phyloP scores from a whole-genome alignment of 2,888 invertebrate genomes.

The Hypomecis punctinalis region DNA sequence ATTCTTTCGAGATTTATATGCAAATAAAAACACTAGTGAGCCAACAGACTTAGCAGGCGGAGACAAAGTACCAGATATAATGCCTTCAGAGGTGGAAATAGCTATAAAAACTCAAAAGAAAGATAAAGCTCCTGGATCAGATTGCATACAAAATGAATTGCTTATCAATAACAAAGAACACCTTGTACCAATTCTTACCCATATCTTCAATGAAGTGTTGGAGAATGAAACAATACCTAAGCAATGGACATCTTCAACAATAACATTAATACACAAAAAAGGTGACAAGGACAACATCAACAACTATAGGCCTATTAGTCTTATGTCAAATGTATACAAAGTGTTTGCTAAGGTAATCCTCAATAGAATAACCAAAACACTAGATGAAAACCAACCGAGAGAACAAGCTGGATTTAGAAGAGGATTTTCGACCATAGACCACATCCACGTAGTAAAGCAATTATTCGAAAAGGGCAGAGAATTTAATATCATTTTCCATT shows the following conservation, averaged over 20 bases:
- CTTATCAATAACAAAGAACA: neutral
- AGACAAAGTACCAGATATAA: neutral
- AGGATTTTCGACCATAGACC: neutral
- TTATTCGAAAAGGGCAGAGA: neutral
- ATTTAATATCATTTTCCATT: neutral
- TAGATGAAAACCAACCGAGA: neutral
- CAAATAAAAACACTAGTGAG: neutral
- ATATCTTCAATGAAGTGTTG: neutral
- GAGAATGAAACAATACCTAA: neutral
- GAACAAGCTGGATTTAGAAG: neutral
- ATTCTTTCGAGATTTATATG: neutral
- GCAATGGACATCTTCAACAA: neutral
- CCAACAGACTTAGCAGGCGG: neutral
- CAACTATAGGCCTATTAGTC: neutral
- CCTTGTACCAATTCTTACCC: neutral
- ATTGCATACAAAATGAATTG: neutral
- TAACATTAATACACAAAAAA: neutral
- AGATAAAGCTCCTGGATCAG: neutral
- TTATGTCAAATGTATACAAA: neutral
- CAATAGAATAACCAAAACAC: neutral
- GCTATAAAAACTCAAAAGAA: neutral
- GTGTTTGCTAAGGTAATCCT: neutral
- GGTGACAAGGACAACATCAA: neutral
- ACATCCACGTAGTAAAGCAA: neutral
- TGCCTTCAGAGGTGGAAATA: neutral